These are phyloP conservation scores for Pipistrellus pygmaeus DNA, from an alignment of 2,797 vertebrate genomes.

Conservation along the genomic window DNA sequence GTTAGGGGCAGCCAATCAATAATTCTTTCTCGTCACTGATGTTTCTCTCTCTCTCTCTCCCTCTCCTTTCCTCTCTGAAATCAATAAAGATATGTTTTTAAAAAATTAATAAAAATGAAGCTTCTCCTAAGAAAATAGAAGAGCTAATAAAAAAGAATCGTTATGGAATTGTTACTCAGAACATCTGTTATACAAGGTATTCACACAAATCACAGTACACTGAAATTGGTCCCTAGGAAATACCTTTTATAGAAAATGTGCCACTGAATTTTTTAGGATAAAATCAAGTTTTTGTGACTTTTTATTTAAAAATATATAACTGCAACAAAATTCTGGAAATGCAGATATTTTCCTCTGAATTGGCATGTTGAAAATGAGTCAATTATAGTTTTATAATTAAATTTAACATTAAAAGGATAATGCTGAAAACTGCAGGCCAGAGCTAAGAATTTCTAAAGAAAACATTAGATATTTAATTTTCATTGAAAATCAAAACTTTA, in stretches of 20 bases:
- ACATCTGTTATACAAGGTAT: neutral
- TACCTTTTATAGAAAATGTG: constrained; percentile 83
- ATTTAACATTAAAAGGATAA: constrained; percentile 24
- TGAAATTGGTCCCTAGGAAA: constrained; percentile 85
- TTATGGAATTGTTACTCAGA: neutral
- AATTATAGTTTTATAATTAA: constrained; percentile 50
- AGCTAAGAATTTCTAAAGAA: constrained; percentile 8
- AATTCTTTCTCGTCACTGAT: no score
- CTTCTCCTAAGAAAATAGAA: neutral
- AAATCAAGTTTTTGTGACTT: constrained; percentile 2
- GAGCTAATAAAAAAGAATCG: neutral
- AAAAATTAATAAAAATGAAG: neutral
- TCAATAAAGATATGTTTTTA: no score
- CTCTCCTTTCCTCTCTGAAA: no score
- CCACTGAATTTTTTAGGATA: constrained; percentile 80
- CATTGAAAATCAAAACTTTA: constrained; percentile 40
- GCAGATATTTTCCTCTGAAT: neutral
- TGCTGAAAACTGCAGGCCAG: constrained; percentile 10
- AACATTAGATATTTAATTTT: constrained; percentile 43
- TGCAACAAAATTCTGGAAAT: constrained; percentile 45
- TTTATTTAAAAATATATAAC: neutral
- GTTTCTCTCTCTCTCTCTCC: no score
- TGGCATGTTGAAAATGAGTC: constrained; percentile 45
- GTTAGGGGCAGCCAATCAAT: no score
- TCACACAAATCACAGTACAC: neutral